Conservation (phyloP, 2,113 vertebrate species). For the Elachura formosa region DNA sequence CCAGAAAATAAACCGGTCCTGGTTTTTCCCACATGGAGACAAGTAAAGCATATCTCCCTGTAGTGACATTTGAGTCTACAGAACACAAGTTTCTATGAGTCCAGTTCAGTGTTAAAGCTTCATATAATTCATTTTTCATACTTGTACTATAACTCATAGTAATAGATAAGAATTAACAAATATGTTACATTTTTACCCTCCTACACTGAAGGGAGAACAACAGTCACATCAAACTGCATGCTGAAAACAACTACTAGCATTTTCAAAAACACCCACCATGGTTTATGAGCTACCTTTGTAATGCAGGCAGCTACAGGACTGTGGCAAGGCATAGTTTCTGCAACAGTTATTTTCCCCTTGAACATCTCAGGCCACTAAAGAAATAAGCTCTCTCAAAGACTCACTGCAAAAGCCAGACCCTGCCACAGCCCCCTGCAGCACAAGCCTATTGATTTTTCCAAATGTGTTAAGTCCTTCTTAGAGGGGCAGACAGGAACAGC, state of each 20-base stretch:
- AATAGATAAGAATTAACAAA: not conserved
- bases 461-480: not conserved
- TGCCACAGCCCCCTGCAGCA: not conserved
- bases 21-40: not conserved
- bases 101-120: not conserved
- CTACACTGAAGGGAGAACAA: not conserved
- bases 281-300: not conserved
- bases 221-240: not conserved
- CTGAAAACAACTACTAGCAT: not conserved
- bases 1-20: not conserved
- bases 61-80: not conserved
- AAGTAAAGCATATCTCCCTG: not conserved
- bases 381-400: not conserved
- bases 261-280: not conserved
- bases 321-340: not conserved
- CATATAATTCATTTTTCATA: not conserved
- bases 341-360: not conserved
- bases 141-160: not conserved
- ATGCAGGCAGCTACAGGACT: not conserved
- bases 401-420: not conserved
- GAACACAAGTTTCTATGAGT: not conserved
- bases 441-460: not conserved
- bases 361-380: not conserved
- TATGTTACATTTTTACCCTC: not conserved
- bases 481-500: not conserved